A percentile compares a stretch with the other conserved stretches of the same genome.
These are phyloP conservation scores for Phalacrocorax brasilianus DNA, from an alignment of 2,113 vertebrate genomes.

Conservation along the genomic window DNA sequence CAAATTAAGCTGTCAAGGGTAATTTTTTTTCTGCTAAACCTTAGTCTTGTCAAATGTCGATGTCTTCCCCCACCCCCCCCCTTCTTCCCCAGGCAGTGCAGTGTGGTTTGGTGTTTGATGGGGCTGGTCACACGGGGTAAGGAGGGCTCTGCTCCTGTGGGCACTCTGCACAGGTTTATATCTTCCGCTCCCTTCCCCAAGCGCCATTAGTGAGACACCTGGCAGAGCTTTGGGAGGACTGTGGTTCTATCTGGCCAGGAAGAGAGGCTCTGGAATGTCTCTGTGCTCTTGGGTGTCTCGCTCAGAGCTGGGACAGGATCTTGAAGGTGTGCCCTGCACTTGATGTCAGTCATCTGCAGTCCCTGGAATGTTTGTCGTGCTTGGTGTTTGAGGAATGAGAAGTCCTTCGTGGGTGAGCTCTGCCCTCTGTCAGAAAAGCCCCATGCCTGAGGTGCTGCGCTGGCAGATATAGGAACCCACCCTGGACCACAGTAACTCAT, in stretches of 20 bases:
- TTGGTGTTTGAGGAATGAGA: not conserved
- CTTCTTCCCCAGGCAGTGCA: too few species aligned
- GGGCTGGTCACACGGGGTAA: fast-evolving
- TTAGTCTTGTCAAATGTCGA: not conserved
- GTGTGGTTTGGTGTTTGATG: not conserved
- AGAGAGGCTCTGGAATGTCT: not conserved
- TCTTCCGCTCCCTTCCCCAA: not conserved
- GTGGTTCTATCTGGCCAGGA: not conserved
- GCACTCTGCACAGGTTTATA: not conserved
- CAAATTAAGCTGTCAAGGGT: not conserved
- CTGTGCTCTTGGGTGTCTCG: not conserved
- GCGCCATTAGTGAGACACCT: not conserved
- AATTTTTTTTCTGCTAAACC: not conserved
- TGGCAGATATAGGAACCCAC: not conserved
- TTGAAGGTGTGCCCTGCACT: not conserved
- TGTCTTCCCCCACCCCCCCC: not conserved
- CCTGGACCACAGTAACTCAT: not conserved
- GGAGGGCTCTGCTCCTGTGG: not conserved
- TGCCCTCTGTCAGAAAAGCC: not conserved
- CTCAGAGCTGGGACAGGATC: not conserved
- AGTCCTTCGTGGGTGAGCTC: not conserved
- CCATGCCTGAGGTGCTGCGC: not conserved
- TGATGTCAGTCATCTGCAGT: fast-evolving
- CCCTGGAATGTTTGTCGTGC: not conserved
- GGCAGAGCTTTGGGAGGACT: not conserved